Base-by-base conservation (phyloP, 1,140 invertebrate genomes). In the Atta colombica region DNA sequence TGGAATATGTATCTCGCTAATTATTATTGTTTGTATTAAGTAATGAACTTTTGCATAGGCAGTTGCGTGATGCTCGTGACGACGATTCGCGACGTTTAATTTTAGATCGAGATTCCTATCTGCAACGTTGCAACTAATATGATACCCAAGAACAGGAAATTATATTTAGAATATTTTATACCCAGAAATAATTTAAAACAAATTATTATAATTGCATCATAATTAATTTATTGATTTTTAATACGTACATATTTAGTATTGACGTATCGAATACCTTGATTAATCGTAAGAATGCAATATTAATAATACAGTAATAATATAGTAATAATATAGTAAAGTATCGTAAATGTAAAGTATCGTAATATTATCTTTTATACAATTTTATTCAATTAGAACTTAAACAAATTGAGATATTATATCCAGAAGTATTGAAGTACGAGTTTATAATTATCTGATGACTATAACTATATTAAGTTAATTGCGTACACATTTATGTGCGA, bases 11-110 rank as follows among this genome's bases (percentile, higher is more conserved):
- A 25, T 21, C 7, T 21, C 7, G 28, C 7, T 74, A 60, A n/a
- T 74, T 74, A n/a, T 74, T 74, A 60, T 82, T 28, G 25, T 31
- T 72, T 12, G 55, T 60, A 72, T 78, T 66, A 78, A 66, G 63
- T 65, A 78, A 49, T 53, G 10, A 21, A 1, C 5, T 66, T 58
- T 18, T n/a, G 5, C 45, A 5, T 31, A 21, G 8, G 39, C 39
- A 45, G 8, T 82, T 3, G 10, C 21, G 18, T 28, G 66, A 60
- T 72, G 4, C 12, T 60, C 21, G 14, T 49, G 16, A 25, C 12
- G 25, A 25, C 10, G 35, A 81, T n/a, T 81, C 25, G 25, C n/a
- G 4, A 10, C 5, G 16, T 60, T 55, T 55, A 82, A 74, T 74
- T 82, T 82, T 31, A 82, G 35, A 72, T 58, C 16, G 25, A 35